Base-by-base conservation (phyloP, 2,888 invertebrate genomes). In the Dryadula phaetusa region DNA sequence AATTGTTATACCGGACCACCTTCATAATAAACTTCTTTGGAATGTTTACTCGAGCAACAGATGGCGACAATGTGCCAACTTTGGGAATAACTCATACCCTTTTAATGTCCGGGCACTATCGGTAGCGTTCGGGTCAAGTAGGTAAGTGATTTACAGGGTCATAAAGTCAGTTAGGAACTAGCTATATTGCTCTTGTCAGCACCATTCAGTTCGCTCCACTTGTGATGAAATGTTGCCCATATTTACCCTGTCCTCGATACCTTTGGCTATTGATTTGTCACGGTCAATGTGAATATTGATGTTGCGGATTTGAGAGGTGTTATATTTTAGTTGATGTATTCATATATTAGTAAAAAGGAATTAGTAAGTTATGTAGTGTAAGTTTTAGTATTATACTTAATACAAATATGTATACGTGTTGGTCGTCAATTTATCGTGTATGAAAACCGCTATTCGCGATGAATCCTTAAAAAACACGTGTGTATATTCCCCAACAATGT, bases 81-180 rank as follows among this genome's bases (percentile, higher is more conserved):
- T 91, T 78, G 79, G 78, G 77, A 84, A 90, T 91, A 91, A 91
- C 90, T 91, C 90, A 90, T 85, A 89, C 90, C 90, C 90, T 88
- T 90, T 91, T 90, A 90, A 87, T 88, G 88, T 85, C 79, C 82
- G 81, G 78, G 77, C 76, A 81, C 86, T 85, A 87, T 87, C 83
- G 87, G 86, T 83, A 78, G 76, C 79, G 82, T 78, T 83, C 74
- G 88, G 90, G 89, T 91, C 90, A 90, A 90, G 88, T 84, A 86
- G 84, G 88, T 84, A 83, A 83, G 85, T 89, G 90, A 90, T 90
- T 90, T 90, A 90, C 85, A 82, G 82, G 72, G 80, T 83, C 84
- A 86, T 90, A 90, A 90, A 88, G 84, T 85, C 86, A 84, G 84
- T 79, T 81, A 80, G 82, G 80, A 83, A 82, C 83, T 82, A 81